Base-by-base conservation (phyloP, 2,888 invertebrate species). In the Heterodera filipjevi region DNA sequence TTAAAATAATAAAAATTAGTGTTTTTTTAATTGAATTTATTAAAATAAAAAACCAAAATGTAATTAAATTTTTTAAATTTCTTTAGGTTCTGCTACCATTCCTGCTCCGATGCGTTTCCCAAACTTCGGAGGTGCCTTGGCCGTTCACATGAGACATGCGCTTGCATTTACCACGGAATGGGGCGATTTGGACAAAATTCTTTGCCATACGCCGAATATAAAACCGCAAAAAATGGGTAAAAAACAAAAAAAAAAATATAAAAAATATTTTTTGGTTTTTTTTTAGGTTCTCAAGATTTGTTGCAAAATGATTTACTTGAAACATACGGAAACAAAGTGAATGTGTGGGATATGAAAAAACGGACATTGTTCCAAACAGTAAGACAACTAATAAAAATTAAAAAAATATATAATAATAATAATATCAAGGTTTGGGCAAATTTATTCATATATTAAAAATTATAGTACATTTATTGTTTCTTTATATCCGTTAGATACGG, bases 101-200 rank as follows among this genome's bases (percentile, higher is more conserved):
- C 22, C 68, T 22, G 14, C 19, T 22, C 8, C 35, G 33, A 32
- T 35, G 5, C 68, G 64, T 10, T 33, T 53, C 2, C 39, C 76
- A n/a, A 27, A 30, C 8, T 83, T 84, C 49, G 86, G 86, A 14
- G 86, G 86, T 8, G 82, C 83, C 30, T 83, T 86, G 46, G 81
- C 82, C 1, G 77, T 85, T n/a, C 80, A 98, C 89, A 96, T 96
- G 0, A 92, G 94, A 85, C 94, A 94, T 87, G 94, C 98, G 90
- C 92, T 94, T 0, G 93, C 98, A 93, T 92, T 96, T 35, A 93
- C 95, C n/a, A 92, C 94, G 0, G 96, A 96, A 91, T 98, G 96
- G 96, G 96, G 95, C 0, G 92, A 93, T 0, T 97, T 97, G 0
- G 93, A 92, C 81, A 78, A 68, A 33, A 73, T 78, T 46, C 44